These are phyloP conservation scores for Lytechinus variegatus DNA, from an alignment of 35 echinoderm and acorn worm genomes.

Conservation along the genomic window DNA sequence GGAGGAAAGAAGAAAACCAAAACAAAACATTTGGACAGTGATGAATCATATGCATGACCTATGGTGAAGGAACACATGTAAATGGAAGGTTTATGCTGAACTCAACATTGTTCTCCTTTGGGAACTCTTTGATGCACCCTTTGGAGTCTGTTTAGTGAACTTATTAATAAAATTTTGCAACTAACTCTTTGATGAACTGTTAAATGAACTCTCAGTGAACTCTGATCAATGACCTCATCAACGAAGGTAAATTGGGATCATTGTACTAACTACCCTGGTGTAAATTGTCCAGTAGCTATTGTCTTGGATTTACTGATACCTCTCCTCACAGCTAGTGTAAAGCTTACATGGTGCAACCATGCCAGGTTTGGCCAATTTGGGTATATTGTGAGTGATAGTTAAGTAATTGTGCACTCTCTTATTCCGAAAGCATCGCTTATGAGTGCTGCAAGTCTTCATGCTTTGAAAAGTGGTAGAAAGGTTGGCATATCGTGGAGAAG, in stretches of 20 bases:
- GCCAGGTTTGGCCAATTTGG: background rate
- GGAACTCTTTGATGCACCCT: no score
- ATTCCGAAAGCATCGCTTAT: background rate
- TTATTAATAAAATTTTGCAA: no score
- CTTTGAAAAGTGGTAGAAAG: no score
- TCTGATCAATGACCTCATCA: background rate
- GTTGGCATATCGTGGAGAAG: background rate
- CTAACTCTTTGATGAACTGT: no score
- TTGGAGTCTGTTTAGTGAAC: no score
- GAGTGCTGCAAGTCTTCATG: background rate
- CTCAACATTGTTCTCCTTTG: no score
- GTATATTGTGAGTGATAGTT: background rate
- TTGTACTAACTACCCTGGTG: background rate
- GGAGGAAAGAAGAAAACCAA: constrained; percentile 70
- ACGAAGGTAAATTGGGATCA: background rate
- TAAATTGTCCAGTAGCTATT: background rate
- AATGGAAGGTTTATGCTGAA: background rate
- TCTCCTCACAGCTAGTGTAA: background rate
- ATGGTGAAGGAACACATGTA: background rate
- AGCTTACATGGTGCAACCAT: background rate
- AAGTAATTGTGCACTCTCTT: background rate
- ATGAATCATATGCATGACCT: background rate
- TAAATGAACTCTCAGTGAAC: no score
- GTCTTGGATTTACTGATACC: background rate
- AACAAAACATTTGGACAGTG: constrained; percentile 50